Evolutionary conservation across 2,888 invertebrate genomes (phyloP), one percentile per base, ranked within the genome.

Genomic region (Portevinia maculata): DNA sequence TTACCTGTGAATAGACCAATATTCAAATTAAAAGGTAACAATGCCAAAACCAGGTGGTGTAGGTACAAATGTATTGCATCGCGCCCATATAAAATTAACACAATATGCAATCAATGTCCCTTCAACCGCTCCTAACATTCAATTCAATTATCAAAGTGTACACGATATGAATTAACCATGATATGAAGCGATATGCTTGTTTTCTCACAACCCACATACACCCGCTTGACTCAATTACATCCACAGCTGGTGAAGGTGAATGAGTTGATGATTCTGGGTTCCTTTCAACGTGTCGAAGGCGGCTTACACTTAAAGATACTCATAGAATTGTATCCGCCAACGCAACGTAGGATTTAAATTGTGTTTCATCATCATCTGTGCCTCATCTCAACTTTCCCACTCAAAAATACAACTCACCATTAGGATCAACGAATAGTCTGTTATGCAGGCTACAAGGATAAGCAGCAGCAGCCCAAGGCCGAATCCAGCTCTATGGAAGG

Each of bases 401-500:
- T 0, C 17, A 53, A 15, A 15, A 32, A 19, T 69, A 92, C 84
- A 92, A 89, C 90, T 92, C 76, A 96, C 94, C 94, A 96, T 94
- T 85, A 96, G 91, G 86, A 96, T 93, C 81, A 96, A 92, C 3
- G 96, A 96, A 88, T 96, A 96, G 91, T 96, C 96, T 74, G 96
- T 96, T 53, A 96, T 92, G 79, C 94, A 90, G 46, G 96, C 96
- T 11, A 96, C 94, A 30, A 95, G 86, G 67, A 94, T 90, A 84
- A 96, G 90, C 57, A 96, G 91, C 39, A 94, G 87, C 53, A 96
- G 90, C 17, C 96, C 96, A 59, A 96, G 91, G 11, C 95, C 95
- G 87, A 96, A 95, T 9, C 96, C 96, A 57, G 96, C 94, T 88
- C 95, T 93, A 86, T 94, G 94, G 6, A 96, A 91, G 0, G 96